Base-by-base conservation (phyloP, 2,113 vertebrate species). In the Tonatia bakeri region DNA sequence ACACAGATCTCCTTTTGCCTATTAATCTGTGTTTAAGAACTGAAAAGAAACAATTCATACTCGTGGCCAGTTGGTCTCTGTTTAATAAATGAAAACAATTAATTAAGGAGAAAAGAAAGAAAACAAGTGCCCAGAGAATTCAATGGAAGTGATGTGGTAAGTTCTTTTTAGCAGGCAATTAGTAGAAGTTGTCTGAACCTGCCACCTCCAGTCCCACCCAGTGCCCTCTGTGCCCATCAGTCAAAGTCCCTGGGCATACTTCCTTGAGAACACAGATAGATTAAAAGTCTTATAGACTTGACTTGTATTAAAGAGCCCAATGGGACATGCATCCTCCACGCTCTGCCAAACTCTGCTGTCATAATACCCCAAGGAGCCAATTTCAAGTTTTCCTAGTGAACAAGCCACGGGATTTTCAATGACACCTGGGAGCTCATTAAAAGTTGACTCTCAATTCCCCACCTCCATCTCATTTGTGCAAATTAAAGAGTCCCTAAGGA, bases 401-500 rank as follows among this genome's bases (percentile, higher is more conserved):
- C 31, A n/a, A 45, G 36, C 43, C 43, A 22, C 1, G 7, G 52
- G 69, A 40, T 19, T 95, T 47, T 75, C 22, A 13, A 16, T 6
- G 28, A 36, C 73, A 10, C 22, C 15, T 77, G 80, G 8, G 67
- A 36, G 28, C 91, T 97, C 83, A 89, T 97, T 97, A 94, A 95
- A 97, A 95, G 79, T 95, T 96, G 33, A 36, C 59, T 36, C 8
- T 7, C 22, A 81, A 19, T 40, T 61, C 9, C 31, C 90, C 36
- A 36, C 15, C 36, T 91, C 31, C 26, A 33, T 15, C 36, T 50
- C 65, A 52, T 69, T 40, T 69, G 43, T 26, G 47, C 50, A 38
- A 54, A 88, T 91, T 45, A 61, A n/a, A 65, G 40, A n/a, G 11
- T 40, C 69, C 45, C 88, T 40, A 24, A 54, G 76, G 69, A 67